Evolutionary conservation across 2,113 vertebrate genomes (phyloP), one percentile per base, ranked within the genome.

Genomic region (Silurus asotus): DNA sequence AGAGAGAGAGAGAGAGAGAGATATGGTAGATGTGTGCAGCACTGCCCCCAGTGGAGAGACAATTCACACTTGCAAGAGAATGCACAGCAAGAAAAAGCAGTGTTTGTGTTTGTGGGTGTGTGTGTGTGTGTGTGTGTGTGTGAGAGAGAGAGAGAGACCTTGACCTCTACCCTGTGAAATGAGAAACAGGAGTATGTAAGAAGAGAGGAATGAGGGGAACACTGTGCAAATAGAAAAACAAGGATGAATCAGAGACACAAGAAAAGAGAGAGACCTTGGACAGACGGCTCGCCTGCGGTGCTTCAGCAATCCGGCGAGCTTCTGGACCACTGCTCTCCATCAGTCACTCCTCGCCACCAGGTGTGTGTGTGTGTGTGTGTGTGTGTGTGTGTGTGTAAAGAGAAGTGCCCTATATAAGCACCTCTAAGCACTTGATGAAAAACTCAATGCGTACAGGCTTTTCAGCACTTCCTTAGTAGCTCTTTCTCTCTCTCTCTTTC

Each of bases 311-410:
- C 91, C 59, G 59, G 84, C 75, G n/a, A 86, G 86, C 81, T 91
- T 88, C 87, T 89, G 88, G 87, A 88, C 91, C 88, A 45, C 86
- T 90, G 89, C 82, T 89, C 92, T 92, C 93, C 92, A 94, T 95
- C 92, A 90, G 93, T 94, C 93, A 94, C 86, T 83, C 84, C 89
- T 84, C 88, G 89, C 88, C 85, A 91, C 92, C 90, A 90, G 90
- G 91, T 93, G 93, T 93, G 90, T 90, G 59, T 74, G 90, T 37
- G 1, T 86, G 84, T 83, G 82, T 85, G 84, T 80, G 81, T 56
- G 84, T 85, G 84, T 80, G 81, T 56, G 84, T 81, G 56, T 75
- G 72, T 56, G 75, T 53, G 84, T 4, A 37, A 53, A n/a, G 19
- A 49, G 72, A 76, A 61, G 58, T 84, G 83, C 10, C 64, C 84